Percentiles rank a stretch among this genome's conserved stretches.
phyloP scores from a whole-genome alignment of 1,140 invertebrate genomes.

The Saxidomus purpurata region DNA sequence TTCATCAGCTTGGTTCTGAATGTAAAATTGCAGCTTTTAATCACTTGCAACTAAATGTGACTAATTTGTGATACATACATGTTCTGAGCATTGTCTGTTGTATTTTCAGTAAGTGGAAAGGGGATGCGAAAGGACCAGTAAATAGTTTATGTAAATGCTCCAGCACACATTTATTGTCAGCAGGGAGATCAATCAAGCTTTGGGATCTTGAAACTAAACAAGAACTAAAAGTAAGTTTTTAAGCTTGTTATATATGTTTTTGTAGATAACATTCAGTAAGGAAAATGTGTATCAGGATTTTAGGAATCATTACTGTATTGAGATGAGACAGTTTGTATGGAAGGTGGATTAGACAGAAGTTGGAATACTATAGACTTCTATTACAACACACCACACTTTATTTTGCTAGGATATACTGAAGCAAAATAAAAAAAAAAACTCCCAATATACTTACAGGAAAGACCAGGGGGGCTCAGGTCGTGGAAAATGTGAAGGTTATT shows the following conservation, averaged over 20 bases:
- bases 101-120: conserved; percentile 89
- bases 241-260: too few relatives aligned
- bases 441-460: too few relatives aligned
- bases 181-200: conserved; percentile 89
- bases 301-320: background rate
- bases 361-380: background rate
- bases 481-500: too few relatives aligned
- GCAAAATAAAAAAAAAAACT: too few relatives aligned
- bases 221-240: conserved; percentile 86
- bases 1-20: too few relatives aligned
- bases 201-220: conserved; percentile 89
- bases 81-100: too few relatives aligned
- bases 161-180: conserved; percentile 89
- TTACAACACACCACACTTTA: background rate
- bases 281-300: background rate
- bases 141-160: conserved; percentile 89
- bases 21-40: too few relatives aligned
- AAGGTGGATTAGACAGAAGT: too few relatives aligned
- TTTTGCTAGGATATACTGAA: background rate
- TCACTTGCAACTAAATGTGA: too few relatives aligned
- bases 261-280: too few relatives aligned
- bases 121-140: conserved; percentile 89
- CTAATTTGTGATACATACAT: too few relatives aligned
- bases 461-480: too few relatives aligned
- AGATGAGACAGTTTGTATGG: background rate